Evolutionary conservation across 2,797 vertebrate species (phyloP), one percentile per base, ranked within the genome.

Genomic region (Eospalax fontanierii): DNA sequence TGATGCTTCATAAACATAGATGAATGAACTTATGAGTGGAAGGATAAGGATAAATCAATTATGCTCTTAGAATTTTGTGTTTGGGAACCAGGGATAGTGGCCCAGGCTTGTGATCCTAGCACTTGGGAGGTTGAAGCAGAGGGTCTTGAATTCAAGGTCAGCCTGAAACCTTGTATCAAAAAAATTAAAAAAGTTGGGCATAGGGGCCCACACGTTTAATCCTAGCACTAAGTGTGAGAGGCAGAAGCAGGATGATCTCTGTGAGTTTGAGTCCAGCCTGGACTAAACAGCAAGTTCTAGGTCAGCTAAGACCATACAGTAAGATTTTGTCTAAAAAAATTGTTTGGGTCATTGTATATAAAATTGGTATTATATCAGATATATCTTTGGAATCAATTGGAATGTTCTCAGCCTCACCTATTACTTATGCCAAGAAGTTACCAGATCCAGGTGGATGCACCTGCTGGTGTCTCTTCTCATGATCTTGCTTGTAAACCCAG

Each of bases 11-110:
- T 93, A 33, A 54, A 33, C 71, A 14, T n/a, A 28, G 78, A 24
- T 59, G 16, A 90, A 50, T 82, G 22, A 14, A 46, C 74, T 92
- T 93, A 76, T 78, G 33, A 86, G 22, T 65, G 54, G 79, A 46
- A 90, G 68, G 88, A 30, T 46, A 46, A 90, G 68, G 88, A 30
- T 63, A 30, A 92, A 80, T 76, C 26, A 91, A 76, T 46, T 38
- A 2, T 83, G 16, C 79, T 89, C 28, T 89, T 63, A 19, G 93
- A 50, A 70, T 80, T 61, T 8, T 61, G 33, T 75, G 4, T 85
- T 83, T 66, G 50, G 43, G 40, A 63, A 15, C 16, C 38, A 43
- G 35, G 35, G 15, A 87, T 16, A 35, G 43, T 54, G 43, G 22
- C 24, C 22, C 8, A 38, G 71, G 33, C 75, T n/a, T 54, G 14